Evolutionary conservation across 2,888 invertebrate genomes (phyloP).

Genomic region (Pachydiplax longipennis): DNA sequence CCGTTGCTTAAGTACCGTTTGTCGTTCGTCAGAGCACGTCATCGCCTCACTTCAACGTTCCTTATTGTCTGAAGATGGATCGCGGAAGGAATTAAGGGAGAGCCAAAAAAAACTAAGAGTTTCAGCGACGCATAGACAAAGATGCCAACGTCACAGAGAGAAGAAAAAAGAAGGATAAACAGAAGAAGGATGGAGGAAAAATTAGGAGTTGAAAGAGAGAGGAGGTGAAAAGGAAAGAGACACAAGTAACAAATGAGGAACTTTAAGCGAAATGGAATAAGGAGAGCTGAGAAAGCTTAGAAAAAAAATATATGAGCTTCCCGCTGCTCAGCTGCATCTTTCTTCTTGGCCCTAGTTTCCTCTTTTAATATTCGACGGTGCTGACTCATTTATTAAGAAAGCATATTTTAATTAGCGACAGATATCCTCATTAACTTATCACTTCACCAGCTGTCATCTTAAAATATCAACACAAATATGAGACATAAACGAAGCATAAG

Average conservation of each 20-base stretch:
- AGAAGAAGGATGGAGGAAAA: neutral
- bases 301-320: neutral
- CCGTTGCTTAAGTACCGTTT: neutral
- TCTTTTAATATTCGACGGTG: neutral
- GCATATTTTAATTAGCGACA: neutral
- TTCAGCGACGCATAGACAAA: neutral
- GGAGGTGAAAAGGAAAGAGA: constrained; percentile 21
- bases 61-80: constrained; percentile 19
- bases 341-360: neutral
- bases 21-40: constrained; percentile 11
- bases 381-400: neutral
- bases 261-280: neutral
- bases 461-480: neutral
- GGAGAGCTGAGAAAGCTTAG: neutral
- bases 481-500: neutral
- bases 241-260: constrained; percentile 25
- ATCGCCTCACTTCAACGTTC: constrained; percentile 27
- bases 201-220: constrained; percentile 38
- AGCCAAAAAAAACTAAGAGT: neutral
- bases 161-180: neutral
- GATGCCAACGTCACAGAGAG: neutral
- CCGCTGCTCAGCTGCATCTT: neutral
- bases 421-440: neutral
- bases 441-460: neutral
- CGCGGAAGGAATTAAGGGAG: neutral